Base-by-base conservation (phyloP, 2,888 invertebrate genomes). In the Platerodrilus igneus region DNA sequence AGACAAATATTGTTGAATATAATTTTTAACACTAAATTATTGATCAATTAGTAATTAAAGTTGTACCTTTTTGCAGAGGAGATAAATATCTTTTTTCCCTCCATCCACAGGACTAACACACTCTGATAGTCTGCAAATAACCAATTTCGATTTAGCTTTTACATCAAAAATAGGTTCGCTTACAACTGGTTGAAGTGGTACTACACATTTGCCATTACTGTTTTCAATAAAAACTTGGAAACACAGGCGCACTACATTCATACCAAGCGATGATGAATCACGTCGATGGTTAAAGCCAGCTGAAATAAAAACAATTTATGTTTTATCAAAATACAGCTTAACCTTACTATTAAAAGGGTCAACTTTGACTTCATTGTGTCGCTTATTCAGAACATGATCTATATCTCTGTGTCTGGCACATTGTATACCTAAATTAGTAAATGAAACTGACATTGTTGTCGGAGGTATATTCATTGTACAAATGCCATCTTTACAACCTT, bases 401-500 rank as follows among this genome's bases (percentile, higher is more conserved):
- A 93, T 86, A 61, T 91, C 91, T 59, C 83, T 86, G 58, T 86
- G 84, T 71, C 91, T 93, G 28, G 92, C 90, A 71, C 93, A 93
- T 65, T 93, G 93, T 51, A 94, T 91, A 43, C 93, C 92, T 53
- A 93, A 76, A 70, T 90, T 89, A 53, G 85, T 83, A 68, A 93
- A 91, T 48, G 80, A 77, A 43, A 82, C 81, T 22, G 77, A 74
- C 77, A 81, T 81, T 44, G 76, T 78, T 38, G 84, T 83, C 44
- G 75, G 76, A 47, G 76, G 75, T 37, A 82, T 76, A 67, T 80
- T 78, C 51, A 87, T 71, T 0, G 87, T 89, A 68, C 89, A 92
- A 30, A 93, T 87, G 26, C 93, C 93, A 58, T 79, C 78, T 63
- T 82, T 83, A 70, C 93, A 93, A 32, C 81, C 79, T 58, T 92